Evolutionary conservation across 2,113 vertebrate genomes (phyloP), one percentile per base, ranked within the genome.

Genomic region (Pollachius pollachius): DNA sequence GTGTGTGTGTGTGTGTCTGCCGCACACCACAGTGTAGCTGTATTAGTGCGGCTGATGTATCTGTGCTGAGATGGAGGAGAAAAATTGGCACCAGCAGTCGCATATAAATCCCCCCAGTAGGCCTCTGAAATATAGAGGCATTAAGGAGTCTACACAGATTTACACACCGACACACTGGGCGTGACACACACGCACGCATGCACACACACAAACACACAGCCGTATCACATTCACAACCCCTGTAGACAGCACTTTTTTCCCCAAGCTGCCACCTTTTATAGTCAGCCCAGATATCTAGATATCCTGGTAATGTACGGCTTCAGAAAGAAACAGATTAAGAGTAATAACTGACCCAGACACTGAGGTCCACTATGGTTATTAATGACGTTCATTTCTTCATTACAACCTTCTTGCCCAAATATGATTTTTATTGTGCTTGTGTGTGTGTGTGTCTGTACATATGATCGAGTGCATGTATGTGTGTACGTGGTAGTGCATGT

Each of bases 111-210:
- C 85, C 82, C 82, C 75, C 81, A 71, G 84, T 81, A 87, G 85
- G 81, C 82, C 74, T 68, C 83, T 89, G 87, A 90, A 88, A 89
- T 90, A 90, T 89, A 83, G 85, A 83, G 77, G 82, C 88, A 87
- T 87, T 90, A 89, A 82, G 83, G 75, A 73, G 81, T 81, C 80
- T 78, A 85, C 87, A 76, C 80, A 84, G 85, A 90, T 90, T 89
- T 89, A 89, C 85, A 89, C 88, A 79, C 84, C 67, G 68, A 77
- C 78, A 80, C 77, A 76, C 68, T 81, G 80, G 80, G 80, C 76
- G 66, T 79, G 73, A 84, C 60, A 67, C 77, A 4, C 75, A 19
- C 69, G 69, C 71, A 23, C 58, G 52, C 71, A 60, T 41, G 66
- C 68, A 70, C 73, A 81, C 68, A 60, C 64, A 17, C 60, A 52